Conservation (phyloP, 1,140 invertebrate genomes). For the Forficula auricularia region DNA sequence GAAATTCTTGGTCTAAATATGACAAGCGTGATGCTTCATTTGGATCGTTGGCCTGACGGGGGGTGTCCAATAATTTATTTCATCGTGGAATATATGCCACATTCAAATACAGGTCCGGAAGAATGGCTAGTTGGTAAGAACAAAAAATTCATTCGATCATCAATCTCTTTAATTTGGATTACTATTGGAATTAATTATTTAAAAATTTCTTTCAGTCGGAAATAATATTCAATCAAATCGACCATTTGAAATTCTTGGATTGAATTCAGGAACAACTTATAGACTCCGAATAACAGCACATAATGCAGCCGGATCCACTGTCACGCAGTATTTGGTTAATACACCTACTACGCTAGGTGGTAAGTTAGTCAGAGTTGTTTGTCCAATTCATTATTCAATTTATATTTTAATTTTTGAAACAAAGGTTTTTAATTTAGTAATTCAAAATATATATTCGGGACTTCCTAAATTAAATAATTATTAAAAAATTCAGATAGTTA, state of each 20-base stretch:
- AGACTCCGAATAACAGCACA: conserved; percentile 31
- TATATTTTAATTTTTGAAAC: no score
- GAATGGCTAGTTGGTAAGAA: conserved; percentile 6
- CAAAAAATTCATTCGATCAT: background rate
- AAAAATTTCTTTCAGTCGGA: conserved; percentile 7
- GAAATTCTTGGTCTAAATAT: conserved; percentile 4
- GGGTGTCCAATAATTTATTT: conserved; percentile 39
- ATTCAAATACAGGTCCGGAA: background rate
- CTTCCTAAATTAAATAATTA: background rate
- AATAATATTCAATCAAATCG: conserved; percentile 6
- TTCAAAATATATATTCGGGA: background rate
- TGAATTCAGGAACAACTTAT: conserved; percentile 36
- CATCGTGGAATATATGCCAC: conserved; percentile 31
- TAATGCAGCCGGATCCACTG: conserved; percentile 37
- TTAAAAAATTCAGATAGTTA: no score
- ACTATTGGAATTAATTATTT: no score
- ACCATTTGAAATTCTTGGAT: conserved; percentile 19
- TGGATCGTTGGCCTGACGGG: conserved; percentile 29
- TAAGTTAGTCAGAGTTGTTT: background rate
- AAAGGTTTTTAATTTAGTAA: no score
- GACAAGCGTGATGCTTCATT: conserved; percentile 17
- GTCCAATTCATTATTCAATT: no score
- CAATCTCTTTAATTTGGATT: no score
- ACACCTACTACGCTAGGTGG: conserved; percentile 20
- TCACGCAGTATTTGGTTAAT: conserved; percentile 32